Evolutionary conservation across 2,113 vertebrate genomes (phyloP).

Genomic region (Larimichthys crocea): DNA sequence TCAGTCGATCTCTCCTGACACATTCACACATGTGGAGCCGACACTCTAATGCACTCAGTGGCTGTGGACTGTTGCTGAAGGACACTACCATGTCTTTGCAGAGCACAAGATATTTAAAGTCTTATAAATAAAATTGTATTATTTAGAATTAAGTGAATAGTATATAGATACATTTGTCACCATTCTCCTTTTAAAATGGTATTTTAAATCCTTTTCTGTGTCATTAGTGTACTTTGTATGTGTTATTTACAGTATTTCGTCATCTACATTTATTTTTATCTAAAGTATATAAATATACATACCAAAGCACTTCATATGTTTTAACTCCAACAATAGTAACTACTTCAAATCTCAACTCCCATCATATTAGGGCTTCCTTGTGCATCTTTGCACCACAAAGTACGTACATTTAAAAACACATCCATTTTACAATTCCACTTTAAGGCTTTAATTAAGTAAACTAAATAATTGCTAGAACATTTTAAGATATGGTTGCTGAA

Average conservation of each 20-base stretch:
- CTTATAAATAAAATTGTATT: not conserved
- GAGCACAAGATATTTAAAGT: not conserved
- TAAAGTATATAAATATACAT: not conserved
- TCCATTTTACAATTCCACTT: too few species aligned
- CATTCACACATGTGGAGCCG: constrained; percentile 53
- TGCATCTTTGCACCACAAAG: too few species aligned
- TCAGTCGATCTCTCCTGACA: constrained; percentile 60
- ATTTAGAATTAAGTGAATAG: not conserved
- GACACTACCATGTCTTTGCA: constrained; percentile 27
- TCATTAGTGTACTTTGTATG: not conserved
- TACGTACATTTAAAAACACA: too few species aligned
- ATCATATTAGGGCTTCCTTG: too few species aligned
- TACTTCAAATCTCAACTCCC: too few species aligned
- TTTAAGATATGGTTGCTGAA: too few species aligned
- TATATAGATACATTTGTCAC: not conserved
- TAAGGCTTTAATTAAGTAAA: too few species aligned
- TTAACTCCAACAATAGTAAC: not conserved
- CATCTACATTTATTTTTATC: not conserved
- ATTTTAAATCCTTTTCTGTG: not conserved
- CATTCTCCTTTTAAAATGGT: not conserved
- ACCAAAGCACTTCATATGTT: not conserved
- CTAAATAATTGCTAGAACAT: too few species aligned
- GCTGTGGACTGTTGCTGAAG: constrained; percentile 51
- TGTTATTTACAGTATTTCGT: not conserved
- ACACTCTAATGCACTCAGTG: constrained; percentile 63